These are phyloP conservation scores for Leptestheria dahalacensis DNA, from an alignment of 1,140 invertebrate species.

Conservation along the genomic window DNA sequence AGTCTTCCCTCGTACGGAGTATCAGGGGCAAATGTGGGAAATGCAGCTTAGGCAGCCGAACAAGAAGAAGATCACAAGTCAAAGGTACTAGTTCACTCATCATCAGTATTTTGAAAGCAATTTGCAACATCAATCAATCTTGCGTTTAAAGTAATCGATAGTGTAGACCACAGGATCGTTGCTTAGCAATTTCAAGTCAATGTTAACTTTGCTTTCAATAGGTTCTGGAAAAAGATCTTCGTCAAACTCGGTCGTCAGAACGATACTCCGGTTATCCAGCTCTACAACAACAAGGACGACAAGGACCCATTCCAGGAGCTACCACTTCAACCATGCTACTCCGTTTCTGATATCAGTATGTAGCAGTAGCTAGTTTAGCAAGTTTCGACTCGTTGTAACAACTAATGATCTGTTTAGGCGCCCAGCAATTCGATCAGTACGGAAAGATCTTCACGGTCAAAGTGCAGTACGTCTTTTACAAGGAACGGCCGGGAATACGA, in stretches of 20 bases:
- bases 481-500: slow-evolving; percentile 88
- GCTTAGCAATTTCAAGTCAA: slow-evolving; percentile 19
- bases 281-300: slow-evolving; percentile 68
- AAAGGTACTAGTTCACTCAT: slow-evolving; percentile 35
- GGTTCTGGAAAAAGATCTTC: slow-evolving; percentile 97
- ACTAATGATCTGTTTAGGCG: slow-evolving; percentile 33
- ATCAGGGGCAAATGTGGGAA: slow-evolving; percentile 81
- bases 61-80: slow-evolving; percentile 96
- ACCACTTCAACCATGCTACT: slow-evolving; percentile 81
- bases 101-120: background rate
- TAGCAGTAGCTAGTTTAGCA: background rate
- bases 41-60: slow-evolving; percentile 90
- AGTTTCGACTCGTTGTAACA: background rate
- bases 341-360: slow-evolving; percentile 61
- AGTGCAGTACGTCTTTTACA: slow-evolving; percentile 95
- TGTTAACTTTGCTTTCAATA: too few relatives aligned
- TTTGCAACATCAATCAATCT: background rate
- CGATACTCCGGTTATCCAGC: slow-evolving; percentile 67
- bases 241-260: slow-evolving; percentile 61
- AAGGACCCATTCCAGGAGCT: slow-evolving; percentile 88
- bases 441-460: slow-evolving; percentile 99
- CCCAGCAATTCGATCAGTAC: slow-evolving; percentile 94
- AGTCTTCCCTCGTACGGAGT: slow-evolving; percentile 69
- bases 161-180: background rate
- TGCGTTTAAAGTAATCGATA: slow-evolving; percentile 5